Evolutionary conservation across 1,140 invertebrate species (phyloP).

Genomic region (Leptopilina boulardi): DNA sequence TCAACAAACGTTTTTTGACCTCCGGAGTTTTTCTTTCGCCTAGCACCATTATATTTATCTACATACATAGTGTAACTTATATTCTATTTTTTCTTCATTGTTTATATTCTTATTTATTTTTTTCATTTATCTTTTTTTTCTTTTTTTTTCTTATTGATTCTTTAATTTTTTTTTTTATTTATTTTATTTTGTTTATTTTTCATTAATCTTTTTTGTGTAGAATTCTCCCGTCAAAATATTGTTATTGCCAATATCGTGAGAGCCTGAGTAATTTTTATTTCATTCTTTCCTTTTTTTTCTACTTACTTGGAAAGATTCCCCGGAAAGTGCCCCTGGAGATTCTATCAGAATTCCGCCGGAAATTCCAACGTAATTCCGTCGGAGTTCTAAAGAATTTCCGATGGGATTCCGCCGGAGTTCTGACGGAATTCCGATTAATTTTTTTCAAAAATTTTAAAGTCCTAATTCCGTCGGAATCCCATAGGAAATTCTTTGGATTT

Average conservation of each 20-base stretch:
- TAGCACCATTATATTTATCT: neutral
- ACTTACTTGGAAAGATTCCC: no score
- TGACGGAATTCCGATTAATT: no score
- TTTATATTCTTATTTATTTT: slow-evolving; percentile 39
- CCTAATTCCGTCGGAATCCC: no score
- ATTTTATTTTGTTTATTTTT: slow-evolving; percentile 41
- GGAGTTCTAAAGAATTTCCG: no score
- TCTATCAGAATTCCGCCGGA: no score
- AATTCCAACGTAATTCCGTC: no score
- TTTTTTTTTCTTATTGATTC: slow-evolving; percentile 38
- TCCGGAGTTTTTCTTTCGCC: slow-evolving; percentile 22
- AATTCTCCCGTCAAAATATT: slow-evolving; percentile 4
- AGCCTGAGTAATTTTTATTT: slow-evolving; percentile 39
- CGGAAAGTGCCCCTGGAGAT: no score
- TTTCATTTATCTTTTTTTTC: slow-evolving; percentile 46
- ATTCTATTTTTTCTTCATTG: slow-evolving; percentile 42
- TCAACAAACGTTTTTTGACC: slow-evolving; percentile 27
- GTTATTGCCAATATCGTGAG: slow-evolving; percentile 38
- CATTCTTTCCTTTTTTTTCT: slow-evolving; percentile 45
- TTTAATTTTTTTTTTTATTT: no score
- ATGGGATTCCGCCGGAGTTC: no score
- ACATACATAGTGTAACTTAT: neutral
- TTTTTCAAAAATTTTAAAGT: no score
- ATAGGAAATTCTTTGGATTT: no score
- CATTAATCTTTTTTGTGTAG: slow-evolving; percentile 47